Base-by-base conservation (phyloP, 2,797 vertebrate genomes). In the Cephalopachus bancanus region DNA sequence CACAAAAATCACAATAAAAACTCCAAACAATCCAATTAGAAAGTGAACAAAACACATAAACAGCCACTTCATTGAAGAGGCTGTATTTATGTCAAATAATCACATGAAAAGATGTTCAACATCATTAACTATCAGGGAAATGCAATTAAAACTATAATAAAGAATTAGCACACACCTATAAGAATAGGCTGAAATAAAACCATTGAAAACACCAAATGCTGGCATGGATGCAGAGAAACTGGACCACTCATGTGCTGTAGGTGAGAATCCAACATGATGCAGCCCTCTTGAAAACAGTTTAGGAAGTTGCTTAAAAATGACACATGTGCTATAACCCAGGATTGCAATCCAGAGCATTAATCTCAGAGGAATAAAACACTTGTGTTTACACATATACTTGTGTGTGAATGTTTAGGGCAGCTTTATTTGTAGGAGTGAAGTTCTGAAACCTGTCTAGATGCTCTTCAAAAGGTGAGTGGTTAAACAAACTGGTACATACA, bases 1-100 rank as follows among this genome's bases (percentile, higher is more conserved):
- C 30, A 28, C 24, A 67, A 75, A 93, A 89, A 7, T 84, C 69
- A 55, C 1, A 17, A 10, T 30, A 60, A 86, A 96, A 17, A 1
- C 17, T 3, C 65, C 64, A 69, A 84, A 22, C 53, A 85, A 57
- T 85, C 28, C 24, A 65, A 44, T 83, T 67, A 69, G 69, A 83
- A 93, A 95, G 74, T 71, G 22, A 37, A 75, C 67, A 69, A 93
- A 83, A 62, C 64, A 57, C 19, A 93, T 1, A 17, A 88, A 79
- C 33, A 72, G 20, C 71, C 4, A 59, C 37, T 76, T 89, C 28
- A 72, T 14, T 51, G 24, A 90, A 78, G 37, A 78, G 2, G 28
- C 22, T 60, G 62, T 37, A 51, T 33, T 51, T 28, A 26, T 24
- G 26, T 26, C 14, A 72, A 51, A 91, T 69, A 30, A 28, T 6